phyloP scores from a whole-genome alignment of 2,797 vertebrate genomes.

The Carapus acus region DNA sequence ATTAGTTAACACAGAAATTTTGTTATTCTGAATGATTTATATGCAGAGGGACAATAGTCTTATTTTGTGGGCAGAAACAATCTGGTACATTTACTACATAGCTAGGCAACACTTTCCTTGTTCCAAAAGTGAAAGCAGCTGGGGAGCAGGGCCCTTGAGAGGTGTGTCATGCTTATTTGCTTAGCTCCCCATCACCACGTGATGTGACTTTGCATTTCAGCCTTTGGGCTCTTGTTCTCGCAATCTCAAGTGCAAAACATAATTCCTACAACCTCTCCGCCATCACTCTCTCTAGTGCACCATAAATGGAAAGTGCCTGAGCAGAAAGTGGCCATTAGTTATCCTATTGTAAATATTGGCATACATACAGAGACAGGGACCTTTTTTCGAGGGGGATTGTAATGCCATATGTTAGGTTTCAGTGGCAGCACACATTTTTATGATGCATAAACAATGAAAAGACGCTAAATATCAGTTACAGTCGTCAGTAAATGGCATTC shows the following conservation, averaged over 20 bases:
- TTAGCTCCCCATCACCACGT: slow-evolving; percentile 34
- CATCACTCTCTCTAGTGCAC: slow-evolving; percentile 11
- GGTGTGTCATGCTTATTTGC: slow-evolving; percentile 46
- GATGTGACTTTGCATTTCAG: slow-evolving; percentile 50
- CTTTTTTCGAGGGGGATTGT: slow-evolving; percentile 25
- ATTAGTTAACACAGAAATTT: slow-evolving; percentile 4
- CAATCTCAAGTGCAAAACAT: slow-evolving; percentile 42
- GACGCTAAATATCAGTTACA: no score
- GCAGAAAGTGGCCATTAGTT: slow-evolving; percentile 4
- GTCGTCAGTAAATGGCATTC: not conserved
- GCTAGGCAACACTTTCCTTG: not conserved
- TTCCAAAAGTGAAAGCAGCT: slow-evolving; percentile 19
- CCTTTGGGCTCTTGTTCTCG: slow-evolving; percentile 34
- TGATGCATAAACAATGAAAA: not conserved
- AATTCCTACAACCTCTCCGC: slow-evolving; percentile 41
- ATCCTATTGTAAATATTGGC: slow-evolving; percentile 9
- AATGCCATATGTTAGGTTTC: not conserved
- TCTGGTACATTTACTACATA: not conserved
- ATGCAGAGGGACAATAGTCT: slow-evolving; percentile 3
- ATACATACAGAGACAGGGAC: slow-evolving; percentile 6
- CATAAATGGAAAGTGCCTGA: slow-evolving; percentile 19
- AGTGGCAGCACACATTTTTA: slow-evolving; percentile 23
- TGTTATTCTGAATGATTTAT: slow-evolving; percentile 3
- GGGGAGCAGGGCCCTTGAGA: slow-evolving; percentile 7
- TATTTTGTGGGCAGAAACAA: slow-evolving; percentile 13